Evolutionary conservation across 2,797 vertebrate genomes (phyloP), one percentile per base, ranked within the genome.

Genomic region (Oryzias dopingdopingensis): DNA sequence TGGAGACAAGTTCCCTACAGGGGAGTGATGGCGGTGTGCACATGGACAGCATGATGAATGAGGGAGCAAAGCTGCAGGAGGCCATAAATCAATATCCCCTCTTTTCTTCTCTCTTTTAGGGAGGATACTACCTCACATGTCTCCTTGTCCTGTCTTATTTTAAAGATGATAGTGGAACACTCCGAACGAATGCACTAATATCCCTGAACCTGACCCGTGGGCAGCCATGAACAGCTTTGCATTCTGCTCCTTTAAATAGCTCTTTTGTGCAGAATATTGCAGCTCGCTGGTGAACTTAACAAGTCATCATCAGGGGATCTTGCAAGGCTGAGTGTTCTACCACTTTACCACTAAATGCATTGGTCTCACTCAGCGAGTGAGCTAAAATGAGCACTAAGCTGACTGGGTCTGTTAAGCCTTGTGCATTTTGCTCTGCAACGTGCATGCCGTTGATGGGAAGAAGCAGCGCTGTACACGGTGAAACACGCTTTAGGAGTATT

Each of bases 21-120:
- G 47, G 67, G 65, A 71, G 79, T 64, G 73, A 83, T 54, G 78
- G 81, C 50, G 17, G 55, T 22, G 24, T 65, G 78, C 72, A 64
- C 86, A 68, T 74, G 68, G 85, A 82, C 73, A 84, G 81, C 68
- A 82, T 91, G 88, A 90, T 88, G 72, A 88, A 90, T 88, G 85
- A 84, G 78, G 62, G 58, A 59, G 59, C 63, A 69, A 64, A 79
- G 58, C 77, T 76, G 76, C 81, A 78, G 84, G 77, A 83, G 80
- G 79, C 67, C 72, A 85, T 89, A 85, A 89, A 91, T 92, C 89
- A 91, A 90, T 90, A 88, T 63, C 75, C 63, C 74, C 64, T 51
- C 65, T 65, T 55, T 70, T 67, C 74, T 77, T 59, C 60, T 77
- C 72, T 79, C 74, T 74, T 76, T 82, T 81, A 80, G 84, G 82